Percentiles rank a stretch among this genome's conserved stretches.
Conservation (phyloP, 2,113 vertebrate species). For the Saguinus midas region DNA sequence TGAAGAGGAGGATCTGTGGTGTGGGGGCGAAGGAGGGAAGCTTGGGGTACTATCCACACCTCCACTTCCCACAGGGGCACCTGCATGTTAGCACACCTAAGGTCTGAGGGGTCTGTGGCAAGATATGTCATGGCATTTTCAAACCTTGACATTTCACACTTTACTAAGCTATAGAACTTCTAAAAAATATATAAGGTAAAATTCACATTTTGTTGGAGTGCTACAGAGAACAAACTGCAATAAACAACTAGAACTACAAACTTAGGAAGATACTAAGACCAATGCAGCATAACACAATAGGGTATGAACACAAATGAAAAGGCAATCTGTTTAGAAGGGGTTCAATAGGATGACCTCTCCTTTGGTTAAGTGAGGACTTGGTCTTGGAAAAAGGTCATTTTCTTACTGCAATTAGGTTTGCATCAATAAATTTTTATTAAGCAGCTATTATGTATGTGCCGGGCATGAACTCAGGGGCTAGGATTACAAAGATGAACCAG, state of each 20-base stretch:
- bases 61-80: background rate
- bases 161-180: background rate
- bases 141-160: background rate
- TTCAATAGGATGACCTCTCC: background rate
- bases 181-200: background rate
- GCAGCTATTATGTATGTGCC: background rate
- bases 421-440: background rate
- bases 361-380: background rate
- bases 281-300: background rate
- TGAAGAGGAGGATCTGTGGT: background rate
- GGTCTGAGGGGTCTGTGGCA: background rate
- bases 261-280: background rate
- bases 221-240: background rate
- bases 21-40: background rate
- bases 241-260: background rate
- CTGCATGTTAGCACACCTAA: background rate
- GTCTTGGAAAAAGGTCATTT: background rate
- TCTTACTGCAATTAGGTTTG: background rate
- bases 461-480: background rate
- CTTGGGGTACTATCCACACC: background rate
- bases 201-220: background rate
- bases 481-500: background rate
- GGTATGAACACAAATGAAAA: background rate
- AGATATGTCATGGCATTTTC: background rate
- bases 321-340: background rate